Percentiles rank a stretch among this genome's conserved stretches.
These are phyloP conservation scores for Cremastinae sp. DNA, from an alignment of 2,888 invertebrate genomes.

Conservation along the genomic window DNA sequence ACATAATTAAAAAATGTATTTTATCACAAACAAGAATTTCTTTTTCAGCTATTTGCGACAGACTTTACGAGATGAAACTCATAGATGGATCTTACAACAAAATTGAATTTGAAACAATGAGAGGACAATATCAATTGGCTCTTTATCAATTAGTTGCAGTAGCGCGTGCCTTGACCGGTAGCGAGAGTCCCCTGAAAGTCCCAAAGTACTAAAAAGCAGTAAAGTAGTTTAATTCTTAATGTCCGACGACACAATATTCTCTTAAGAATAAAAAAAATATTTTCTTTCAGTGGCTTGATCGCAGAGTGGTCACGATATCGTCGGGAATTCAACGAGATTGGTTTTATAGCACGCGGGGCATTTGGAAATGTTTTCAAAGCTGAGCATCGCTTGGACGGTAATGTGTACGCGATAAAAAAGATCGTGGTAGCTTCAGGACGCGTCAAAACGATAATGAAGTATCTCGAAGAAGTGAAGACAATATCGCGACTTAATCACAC, in stretches of 20 bases:
- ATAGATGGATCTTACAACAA: slow-evolving; percentile 87
- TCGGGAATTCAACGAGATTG: slow-evolving; percentile 87
- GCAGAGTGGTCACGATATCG: slow-evolving; percentile 85
- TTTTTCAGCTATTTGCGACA: slow-evolving; percentile 84
- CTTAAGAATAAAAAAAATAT: neutral
- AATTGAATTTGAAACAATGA: slow-evolving; percentile 87
- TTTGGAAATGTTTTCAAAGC: slow-evolving; percentile 90
- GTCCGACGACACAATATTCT: neutral
- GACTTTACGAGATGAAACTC: slow-evolving; percentile 85
- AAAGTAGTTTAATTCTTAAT: neutral
- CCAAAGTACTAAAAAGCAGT: slow-evolving; percentile 69
- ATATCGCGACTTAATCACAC: slow-evolving; percentile 89
- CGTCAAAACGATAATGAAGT: slow-evolving; percentile 84
- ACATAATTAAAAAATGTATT: slow-evolving; percentile 1
- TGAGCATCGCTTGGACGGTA: slow-evolving; percentile 87
- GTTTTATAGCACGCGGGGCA: slow-evolving; percentile 87
- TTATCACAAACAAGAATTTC: slow-evolving; percentile 18
- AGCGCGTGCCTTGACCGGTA: slow-evolving; percentile 80
- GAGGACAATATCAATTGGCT: slow-evolving; percentile 86
- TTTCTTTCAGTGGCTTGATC: slow-evolving; percentile 42
- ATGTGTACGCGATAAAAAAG: slow-evolving; percentile 91
- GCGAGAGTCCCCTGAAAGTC: slow-evolving; percentile 66
- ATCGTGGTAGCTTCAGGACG: slow-evolving; percentile 85
- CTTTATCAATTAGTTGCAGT: slow-evolving; percentile 85
- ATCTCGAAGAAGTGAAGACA: slow-evolving; percentile 90